Conservation (phyloP, 23 tunicate species). For the Styela clava region DNA sequence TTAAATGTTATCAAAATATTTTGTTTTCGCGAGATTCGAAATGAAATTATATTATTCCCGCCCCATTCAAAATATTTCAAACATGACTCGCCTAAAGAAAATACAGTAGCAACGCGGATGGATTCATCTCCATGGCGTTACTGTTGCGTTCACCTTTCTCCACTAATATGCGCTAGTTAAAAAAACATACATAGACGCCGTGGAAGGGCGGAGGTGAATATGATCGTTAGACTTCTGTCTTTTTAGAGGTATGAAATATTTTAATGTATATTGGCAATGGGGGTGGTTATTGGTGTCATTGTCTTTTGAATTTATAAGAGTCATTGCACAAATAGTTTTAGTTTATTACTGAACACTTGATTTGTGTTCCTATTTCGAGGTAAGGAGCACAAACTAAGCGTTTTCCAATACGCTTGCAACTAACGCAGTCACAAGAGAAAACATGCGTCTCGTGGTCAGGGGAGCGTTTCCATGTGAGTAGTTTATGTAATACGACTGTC, state of each 20-base stretch:
- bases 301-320: too few species aligned
- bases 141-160: not conserved
- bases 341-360: too few species aligned
- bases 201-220: not conserved
- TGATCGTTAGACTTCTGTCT: too few species aligned
- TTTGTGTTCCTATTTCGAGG: too few species aligned
- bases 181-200: not conserved
- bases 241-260: too few species aligned
- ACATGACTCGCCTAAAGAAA: not conserved
- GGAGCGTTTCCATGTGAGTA: conserved; percentile 29
- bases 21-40: not conserved
- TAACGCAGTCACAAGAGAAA: too few species aligned
- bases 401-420: too few species aligned
- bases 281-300: too few species aligned
- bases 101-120: not conserved
- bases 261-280: too few species aligned
- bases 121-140: not conserved
- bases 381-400: too few species aligned
- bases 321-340: too few species aligned
- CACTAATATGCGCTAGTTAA: not conserved
- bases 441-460: conserved; percentile 37
- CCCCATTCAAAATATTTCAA: not conserved
- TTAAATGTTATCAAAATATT: not conserved
- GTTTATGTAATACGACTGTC: conserved; percentile 11
- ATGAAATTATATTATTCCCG: not conserved